Conservation (phyloP, 2,888 invertebrate genomes). For the Cryptus armator region DNA sequence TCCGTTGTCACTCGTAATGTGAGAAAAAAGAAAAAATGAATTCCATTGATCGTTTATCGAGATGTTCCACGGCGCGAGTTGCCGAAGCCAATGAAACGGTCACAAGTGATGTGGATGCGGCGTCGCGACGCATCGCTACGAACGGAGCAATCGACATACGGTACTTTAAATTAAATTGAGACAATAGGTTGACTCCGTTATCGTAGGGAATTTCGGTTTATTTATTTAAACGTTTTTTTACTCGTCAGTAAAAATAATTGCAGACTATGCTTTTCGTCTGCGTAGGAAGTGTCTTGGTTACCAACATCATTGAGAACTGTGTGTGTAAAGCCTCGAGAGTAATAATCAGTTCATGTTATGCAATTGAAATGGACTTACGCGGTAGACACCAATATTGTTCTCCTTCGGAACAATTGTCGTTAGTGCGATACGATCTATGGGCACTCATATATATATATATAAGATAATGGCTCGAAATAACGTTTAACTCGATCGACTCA, state of each 20-base stretch:
- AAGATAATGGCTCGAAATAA: constrained; percentile 48
- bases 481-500: constrained; percentile 70
- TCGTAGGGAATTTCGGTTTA: background rate
- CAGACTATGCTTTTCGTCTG: constrained; percentile 14
- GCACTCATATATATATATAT: constrained; percentile 43
- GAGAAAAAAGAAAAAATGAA: constrained; percentile 17
- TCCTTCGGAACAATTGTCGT: constrained; percentile 48
- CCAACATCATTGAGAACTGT: constrained; percentile 27
- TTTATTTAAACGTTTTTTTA: constrained; percentile 20
- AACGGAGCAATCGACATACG: constrained; percentile 20
- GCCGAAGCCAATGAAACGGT: constrained; percentile 27
- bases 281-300: constrained; percentile 12
- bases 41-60: constrained; percentile 38
- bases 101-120: background rate
- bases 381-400: constrained; percentile 58
- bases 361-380: constrained; percentile 57
- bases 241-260: constrained; percentile 33
- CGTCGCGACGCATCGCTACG: constrained; percentile 16
- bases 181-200: constrained; percentile 18
- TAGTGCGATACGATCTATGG: constrained; percentile 58
- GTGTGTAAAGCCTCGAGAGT: constrained; percentile 22
- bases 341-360: constrained; percentile 47
- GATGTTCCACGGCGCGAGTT: constrained; percentile 5
- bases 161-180: constrained; percentile 20
- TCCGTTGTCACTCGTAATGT: background rate